Percentiles rank a stretch among this genome's conserved stretches.
Conservation (phyloP, 2,113 vertebrate species). For the Mionectes macconnelli region DNA sequence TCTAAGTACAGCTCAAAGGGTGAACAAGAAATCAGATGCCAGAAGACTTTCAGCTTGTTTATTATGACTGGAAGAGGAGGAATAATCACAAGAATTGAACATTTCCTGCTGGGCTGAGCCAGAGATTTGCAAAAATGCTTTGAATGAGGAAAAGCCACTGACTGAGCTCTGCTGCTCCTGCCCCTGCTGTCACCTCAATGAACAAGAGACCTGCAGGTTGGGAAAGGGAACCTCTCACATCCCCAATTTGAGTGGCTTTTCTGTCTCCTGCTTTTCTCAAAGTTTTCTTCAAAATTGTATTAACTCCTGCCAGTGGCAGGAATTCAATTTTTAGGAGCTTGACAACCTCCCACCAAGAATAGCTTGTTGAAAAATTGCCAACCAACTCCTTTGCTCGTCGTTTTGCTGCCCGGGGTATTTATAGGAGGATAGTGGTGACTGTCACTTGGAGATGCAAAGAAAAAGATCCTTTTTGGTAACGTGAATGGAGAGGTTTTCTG, state of each 20-base stretch:
- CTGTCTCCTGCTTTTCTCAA: neutral
- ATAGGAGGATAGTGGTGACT: neutral
- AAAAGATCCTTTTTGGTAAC: neutral
- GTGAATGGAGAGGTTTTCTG: neutral
- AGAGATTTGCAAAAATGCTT: neutral
- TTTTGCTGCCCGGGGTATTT: neutral
- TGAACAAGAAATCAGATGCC: neutral
- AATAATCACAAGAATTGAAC: neutral
- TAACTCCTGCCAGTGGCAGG: neutral
- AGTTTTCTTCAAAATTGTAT: no score
- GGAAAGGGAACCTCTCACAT: neutral
- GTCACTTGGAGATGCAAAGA: neutral
- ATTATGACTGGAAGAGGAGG: neutral
- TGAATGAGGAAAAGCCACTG: neutral
- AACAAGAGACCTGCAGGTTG: neutral
- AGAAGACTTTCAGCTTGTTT: neutral
- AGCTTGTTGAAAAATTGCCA: neutral
- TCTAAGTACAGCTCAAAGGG: neutral
- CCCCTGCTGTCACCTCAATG: neutral
- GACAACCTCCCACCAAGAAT: neutral
- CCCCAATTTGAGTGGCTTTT: neutral
- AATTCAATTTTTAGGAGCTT: neutral
- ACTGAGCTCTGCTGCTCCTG: neutral
- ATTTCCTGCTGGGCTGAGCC: neutral
- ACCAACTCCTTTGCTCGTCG: neutral